Base-by-base conservation (phyloP, 2,888 invertebrate species). In the Noctua janthina region DNA sequence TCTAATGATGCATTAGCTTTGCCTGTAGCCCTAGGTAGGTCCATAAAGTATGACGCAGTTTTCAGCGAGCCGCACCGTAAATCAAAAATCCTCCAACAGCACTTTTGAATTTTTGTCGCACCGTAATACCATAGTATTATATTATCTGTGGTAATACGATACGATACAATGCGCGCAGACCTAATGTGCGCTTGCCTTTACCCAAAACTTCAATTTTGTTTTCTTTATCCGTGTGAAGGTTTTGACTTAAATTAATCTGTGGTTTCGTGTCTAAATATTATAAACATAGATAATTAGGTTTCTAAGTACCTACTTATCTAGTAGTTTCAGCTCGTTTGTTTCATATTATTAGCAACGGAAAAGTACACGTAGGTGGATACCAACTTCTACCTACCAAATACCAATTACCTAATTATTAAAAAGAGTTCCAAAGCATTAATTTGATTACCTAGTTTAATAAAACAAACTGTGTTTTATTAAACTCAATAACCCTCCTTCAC, bases 381-480 rank as follows among this genome's bases (percentile, higher is more conserved):
- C 8, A 11, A 59, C 59, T n/a, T n/a, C 56, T 54, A 56, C n/a
- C 1, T 39, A 64, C 70, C 81, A 43, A 43, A 43, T 39, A 43
- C 43, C 43, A 86, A 88, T 92, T 89, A 39, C 23, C n/a, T 11
- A 76, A 84, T 86, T 81, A 82, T 64, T 67, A 76, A 91, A 90
- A 90, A 91, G 86, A 90, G 88, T 91, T 93, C 92, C 94, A 95
- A 92, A 92, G 92, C 86, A 92, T 93, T 94, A 92, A 94, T 95
- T 94, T 93, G 88, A 92, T 90, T 10, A 46, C 46, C 49, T 49
- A 46, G 90, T 92, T 92, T 91, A 92, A 92, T 94, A 93, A 93
- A 94, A 91, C 92, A 91, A 93, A 93, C 92, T 73, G 93, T 93
- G 81, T 95, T 93, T 95, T 94, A 94, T 95, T 94, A 93, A 95